Evolutionary conservation across 2,888 invertebrate genomes (phyloP), one percentile per base, ranked within the genome.

Genomic region (Callyntrura sp.): DNA sequence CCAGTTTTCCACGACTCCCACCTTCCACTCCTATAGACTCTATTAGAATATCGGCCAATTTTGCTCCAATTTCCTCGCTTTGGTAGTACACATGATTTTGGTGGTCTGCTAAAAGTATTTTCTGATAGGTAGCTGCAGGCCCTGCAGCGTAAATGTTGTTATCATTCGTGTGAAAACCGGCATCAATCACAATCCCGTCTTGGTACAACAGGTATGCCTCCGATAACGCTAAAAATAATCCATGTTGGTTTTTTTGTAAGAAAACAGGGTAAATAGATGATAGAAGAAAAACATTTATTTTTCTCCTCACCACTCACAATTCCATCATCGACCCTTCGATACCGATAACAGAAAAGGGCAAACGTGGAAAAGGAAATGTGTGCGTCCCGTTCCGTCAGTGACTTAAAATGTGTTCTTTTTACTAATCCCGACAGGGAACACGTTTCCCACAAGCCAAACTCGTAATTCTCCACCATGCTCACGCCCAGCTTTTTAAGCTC

Each of bases 141-240:
- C 97, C 97, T 1, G 96, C 97, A 0, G 96, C 97, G 93, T 95
- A 96, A 85, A 97, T 96, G 87, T 94, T 94, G 0, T 95, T 95
- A 93, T 97, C 97, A 94, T 96, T 96, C 0, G 97, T 97, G 70
- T 95, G 95, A 92, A 96, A 96, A 78, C 95, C 94, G 0, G 95
- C 94, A 84, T 96, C 95, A 65, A 97, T 96, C 0, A 97, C 96
- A 76, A 97, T 93, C 0, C 96, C 95, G 0, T 96, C 96, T 91
- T 96, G 88, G 70, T 76, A 91, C 35, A 91, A 62, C n/a, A 91
- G 23, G 43, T 87, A 90, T 0, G 90, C 86, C 14, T 90, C 85
- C 0, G 89, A 78, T 25, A 90, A 51, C 6, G 89, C 89, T 90
- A 25, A 9, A 55, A 23, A 62, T 8, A 83, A 35, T 2, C 8